These are phyloP conservation scores for Agonopterix alstromeriana DNA, from an alignment of 2,888 invertebrate genomes.

Conservation along the genomic window DNA sequence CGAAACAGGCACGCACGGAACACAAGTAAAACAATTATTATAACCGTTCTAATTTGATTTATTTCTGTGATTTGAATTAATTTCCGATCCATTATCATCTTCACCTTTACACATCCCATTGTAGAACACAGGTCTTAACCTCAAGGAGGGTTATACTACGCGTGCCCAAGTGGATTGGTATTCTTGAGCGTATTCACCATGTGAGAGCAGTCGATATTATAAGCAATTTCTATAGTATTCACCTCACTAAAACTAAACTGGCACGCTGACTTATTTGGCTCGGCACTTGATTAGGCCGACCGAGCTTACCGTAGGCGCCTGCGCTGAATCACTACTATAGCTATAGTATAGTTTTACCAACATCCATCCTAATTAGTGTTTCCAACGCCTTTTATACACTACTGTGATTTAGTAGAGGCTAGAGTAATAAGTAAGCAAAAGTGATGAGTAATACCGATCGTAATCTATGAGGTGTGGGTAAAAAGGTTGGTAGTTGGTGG, in stretches of 20 bases:
- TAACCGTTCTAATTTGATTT: no score
- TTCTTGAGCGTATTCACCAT: neutral
- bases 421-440: no score
- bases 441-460: no score
- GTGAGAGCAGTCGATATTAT: neutral
- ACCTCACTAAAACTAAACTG: slow-evolving; percentile 16
- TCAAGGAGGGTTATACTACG: no score
- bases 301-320: slow-evolving; percentile 36
- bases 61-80: no score
- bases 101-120: no score
- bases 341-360: slow-evolving; percentile 6
- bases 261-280: slow-evolving; percentile 41
- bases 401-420: neutral
- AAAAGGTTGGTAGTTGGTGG: no score
- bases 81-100: no score
- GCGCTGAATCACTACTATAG: slow-evolving; percentile 36
- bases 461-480: no score
- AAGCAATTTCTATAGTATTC: neutral
- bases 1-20: no score
- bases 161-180: neutral
- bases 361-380: slow-evolving; percentile 51
- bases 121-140: no score
- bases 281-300: slow-evolving; percentile 36
- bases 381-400: neutral
- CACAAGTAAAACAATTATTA: no score